Evolutionary conservation across 2,113 vertebrate species (phyloP), one percentile per base, ranked within the genome.

Genomic region (Ceyx cyanopectus): DNA sequence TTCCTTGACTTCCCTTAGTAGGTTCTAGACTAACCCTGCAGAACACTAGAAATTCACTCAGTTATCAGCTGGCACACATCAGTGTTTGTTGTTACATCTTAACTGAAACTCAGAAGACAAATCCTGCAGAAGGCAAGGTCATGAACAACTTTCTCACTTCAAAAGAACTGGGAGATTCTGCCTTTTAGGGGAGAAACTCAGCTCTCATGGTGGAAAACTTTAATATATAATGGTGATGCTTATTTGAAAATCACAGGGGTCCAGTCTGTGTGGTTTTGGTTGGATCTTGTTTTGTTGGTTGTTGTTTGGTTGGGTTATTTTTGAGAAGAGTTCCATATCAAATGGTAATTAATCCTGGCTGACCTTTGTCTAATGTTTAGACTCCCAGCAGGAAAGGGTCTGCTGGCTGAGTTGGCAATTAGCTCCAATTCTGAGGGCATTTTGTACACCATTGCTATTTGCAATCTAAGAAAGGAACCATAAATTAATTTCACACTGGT

Each of bases 51-150:
- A 93, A 69, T 51, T 10, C 14, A 29, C 23, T 40, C 65, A 51
- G 34, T 82, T 62, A 57, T 60, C 81, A 93, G 40, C 58, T 56
- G 88, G 41, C 40, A n/a, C 26, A 37, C 30, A 16, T 50, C 34
- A 67, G 14, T 40, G 29, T 91, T 93, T 93, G n/a, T 69, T 87
- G 14, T 57, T 77, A 27, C 40, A 78, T 69, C 69, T 96, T 77
- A 76, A 90, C 81, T 45, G 30, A 78, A 90, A 81, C 32, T 66
- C 45, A 57, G 56, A 67, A 85, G 41, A 87, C 82, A 85, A 92
- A 80, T 81, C 72, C 80, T 62, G 46, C 75, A 97, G 77, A 81
- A 94, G 77, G 45, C 67, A 86, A 94, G 70, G 78, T 92, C 93
- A 85, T 57, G 73, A 17, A 56, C 32, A 94, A 60, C 75, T 70